These are phyloP conservation scores for Scortum barcoo DNA, from an alignment of 2,113 vertebrate genomes.

Conservation along the genomic window DNA sequence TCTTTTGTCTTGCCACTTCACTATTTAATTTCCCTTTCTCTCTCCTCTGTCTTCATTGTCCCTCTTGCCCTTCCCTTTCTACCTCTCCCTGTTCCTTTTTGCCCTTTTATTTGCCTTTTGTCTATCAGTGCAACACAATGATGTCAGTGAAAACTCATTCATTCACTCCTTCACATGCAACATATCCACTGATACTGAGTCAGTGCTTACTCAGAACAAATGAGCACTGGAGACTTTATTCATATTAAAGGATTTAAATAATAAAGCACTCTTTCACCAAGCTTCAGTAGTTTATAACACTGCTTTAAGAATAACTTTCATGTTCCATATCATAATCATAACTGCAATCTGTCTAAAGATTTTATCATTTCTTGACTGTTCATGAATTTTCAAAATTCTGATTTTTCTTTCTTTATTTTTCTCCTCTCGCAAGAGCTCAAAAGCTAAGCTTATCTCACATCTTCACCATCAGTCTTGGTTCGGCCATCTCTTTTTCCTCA, in stretches of 20 bases:
- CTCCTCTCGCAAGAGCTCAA: too few relatives aligned
- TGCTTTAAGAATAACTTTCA: not conserved
- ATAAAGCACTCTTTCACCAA: not conserved
- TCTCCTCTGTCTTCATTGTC: not conserved
- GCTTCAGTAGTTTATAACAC: too few relatives aligned
- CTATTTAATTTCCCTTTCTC: not conserved
- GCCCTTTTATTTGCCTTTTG: not conserved
- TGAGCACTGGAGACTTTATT: not conserved
- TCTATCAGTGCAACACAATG: slow-evolving; percentile 6
- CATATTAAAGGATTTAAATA: not conserved
- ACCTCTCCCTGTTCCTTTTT: not conserved
- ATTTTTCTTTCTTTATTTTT: not conserved
- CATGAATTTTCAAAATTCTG: not conserved
- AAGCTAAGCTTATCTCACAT: slow-evolving; percentile 4
- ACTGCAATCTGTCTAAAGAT: too few relatives aligned
- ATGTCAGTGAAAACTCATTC: not conserved
- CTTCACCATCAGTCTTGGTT: not conserved
- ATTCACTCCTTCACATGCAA: not conserved
- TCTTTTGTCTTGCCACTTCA: not conserved
- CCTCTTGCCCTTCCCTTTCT: not conserved
- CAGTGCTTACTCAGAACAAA: not conserved
- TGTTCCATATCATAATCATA: not conserved
- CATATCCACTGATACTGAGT: not conserved
- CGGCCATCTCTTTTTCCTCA: not conserved
- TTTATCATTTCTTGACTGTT: too few relatives aligned